Percentiles rank a stretch among this genome's conserved stretches.
phyloP scores from a whole-genome alignment of 2,888 invertebrate species.

The Patella caerulea region DNA sequence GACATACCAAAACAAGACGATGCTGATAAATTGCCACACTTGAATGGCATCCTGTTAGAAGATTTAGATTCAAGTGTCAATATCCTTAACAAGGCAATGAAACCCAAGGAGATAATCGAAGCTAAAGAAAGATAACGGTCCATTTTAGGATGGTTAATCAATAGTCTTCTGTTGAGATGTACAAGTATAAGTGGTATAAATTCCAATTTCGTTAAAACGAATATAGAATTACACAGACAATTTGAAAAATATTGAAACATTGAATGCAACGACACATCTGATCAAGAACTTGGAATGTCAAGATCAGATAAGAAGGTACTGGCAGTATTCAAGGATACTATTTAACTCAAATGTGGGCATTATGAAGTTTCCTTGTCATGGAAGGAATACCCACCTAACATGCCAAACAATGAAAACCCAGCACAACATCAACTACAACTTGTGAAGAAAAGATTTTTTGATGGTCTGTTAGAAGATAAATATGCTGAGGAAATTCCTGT shows the following conservation, averaged over 20 bases:
- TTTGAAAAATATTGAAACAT: background rate
- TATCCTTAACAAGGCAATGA: background rate
- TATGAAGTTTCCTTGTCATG: background rate
- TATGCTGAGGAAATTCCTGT: constrained; percentile 25
- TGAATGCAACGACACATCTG: background rate
- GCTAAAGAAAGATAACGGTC: background rate
- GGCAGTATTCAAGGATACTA: background rate
- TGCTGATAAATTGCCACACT: background rate
- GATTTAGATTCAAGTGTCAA: background rate
- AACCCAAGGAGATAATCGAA: background rate
- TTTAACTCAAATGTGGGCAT: background rate
- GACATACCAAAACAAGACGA: background rate
- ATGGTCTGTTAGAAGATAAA: constrained; percentile 21
- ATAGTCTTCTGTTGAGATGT: background rate
- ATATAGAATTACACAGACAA: background rate
- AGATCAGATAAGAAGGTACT: background rate
- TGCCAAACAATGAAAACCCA: constrained; percentile 16
- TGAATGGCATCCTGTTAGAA: background rate
- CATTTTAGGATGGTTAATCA: background rate
- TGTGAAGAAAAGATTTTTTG: constrained; percentile 14
- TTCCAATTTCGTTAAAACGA: background rate
- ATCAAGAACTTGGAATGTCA: constrained; percentile 1
- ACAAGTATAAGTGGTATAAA: background rate
- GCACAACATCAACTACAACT: constrained; percentile 14
- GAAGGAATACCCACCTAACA: background rate